Base-by-base conservation (phyloP, 2,888 invertebrate species). In the Microplitis manilae region DNA sequence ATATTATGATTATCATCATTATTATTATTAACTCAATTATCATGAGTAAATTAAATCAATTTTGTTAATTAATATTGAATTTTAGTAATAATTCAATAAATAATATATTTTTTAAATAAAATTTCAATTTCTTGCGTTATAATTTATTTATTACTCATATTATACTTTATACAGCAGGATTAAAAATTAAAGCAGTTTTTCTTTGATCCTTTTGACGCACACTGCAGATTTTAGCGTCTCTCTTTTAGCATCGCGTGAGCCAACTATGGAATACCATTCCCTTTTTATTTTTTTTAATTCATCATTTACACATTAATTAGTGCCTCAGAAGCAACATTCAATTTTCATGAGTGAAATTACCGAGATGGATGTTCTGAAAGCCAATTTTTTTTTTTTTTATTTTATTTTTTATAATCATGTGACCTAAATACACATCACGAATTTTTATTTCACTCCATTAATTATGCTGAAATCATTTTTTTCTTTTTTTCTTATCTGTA, bases 241-340 rank as follows among this genome's bases (percentile, higher is more conserved):
- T 81, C 82, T 81, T 81, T 73, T 78, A 77, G 72, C 80, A 82
- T 83, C 81, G 81, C 82, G 81, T 77, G 80, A 80, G 68, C 65
- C 20, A 65, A 65, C 65, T 65, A 6, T 65, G 65, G 6, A 64
- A 40, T 41, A 75, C 60, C 61, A 72, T 74, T 72, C 65, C 68
- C 68, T 75, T 78, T 75, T 75, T 75, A 70, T 75, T 75, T 72
- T 71, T 59, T 15, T 65, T 65, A 73, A 83, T 83, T 85, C 82
- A 84, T 83, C 84, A 83, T 84, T 84, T 82, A 76, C 82, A 79
- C 79, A 75, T 83, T 83, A 86, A 85, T 85, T 85, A 85, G 83
- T 82, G 81, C 81, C 65, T 76, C 81, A 77, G 76, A 75, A 79
- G 77, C 76, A 78, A 38, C 75, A 84, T 82, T 83, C 79, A 82